phyloP scores from a whole-genome alignment of 2,888 invertebrate species.

The Dryomyza anilis region DNA sequence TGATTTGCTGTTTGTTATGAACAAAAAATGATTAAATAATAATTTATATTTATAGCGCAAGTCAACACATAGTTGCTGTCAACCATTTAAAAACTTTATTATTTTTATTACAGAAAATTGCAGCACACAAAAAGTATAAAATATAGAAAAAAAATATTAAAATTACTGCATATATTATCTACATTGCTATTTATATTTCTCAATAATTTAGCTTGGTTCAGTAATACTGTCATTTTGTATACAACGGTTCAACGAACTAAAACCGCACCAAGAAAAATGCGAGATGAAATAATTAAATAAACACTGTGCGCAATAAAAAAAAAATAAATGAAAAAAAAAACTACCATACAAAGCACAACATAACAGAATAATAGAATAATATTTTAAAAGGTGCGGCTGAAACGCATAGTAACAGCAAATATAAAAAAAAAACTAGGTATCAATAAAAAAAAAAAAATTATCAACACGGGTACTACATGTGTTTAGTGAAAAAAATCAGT shows the following conservation, averaged over 20 bases:
- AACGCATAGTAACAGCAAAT: constrained; percentile 12
- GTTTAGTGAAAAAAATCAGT: too few relatives aligned
- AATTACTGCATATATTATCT: too few relatives aligned
- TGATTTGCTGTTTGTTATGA: too few relatives aligned
- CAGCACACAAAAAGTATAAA: too few relatives aligned
- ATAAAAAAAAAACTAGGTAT: constrained; percentile 32
- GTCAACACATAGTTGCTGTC: too few relatives aligned
- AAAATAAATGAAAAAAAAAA: constrained; percentile 18
- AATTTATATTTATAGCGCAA: too few relatives aligned
- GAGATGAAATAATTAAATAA: constrained; percentile 10
- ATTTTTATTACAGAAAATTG: too few relatives aligned
- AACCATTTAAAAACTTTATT: too few relatives aligned
- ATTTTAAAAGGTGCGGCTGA: constrained; percentile 17
- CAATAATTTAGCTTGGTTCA: constrained; percentile 15
- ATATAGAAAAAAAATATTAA: too few relatives aligned
- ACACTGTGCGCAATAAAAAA: not conserved
- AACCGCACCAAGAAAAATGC: not conserved
- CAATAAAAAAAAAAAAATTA: constrained; percentile 15
- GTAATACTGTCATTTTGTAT: too few relatives aligned
- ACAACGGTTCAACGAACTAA: not conserved
- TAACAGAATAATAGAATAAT: constrained; percentile 21
- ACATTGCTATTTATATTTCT: too few relatives aligned
- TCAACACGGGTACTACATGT: constrained; percentile 27
- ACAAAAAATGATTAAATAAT: too few relatives aligned
- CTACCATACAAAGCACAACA: constrained; percentile 22